A percentile compares a stretch with the other conserved stretches of the same genome.
Evolutionary conservation across 2,888 invertebrate species (phyloP).

Genomic region (Erebia epiphron): DNA sequence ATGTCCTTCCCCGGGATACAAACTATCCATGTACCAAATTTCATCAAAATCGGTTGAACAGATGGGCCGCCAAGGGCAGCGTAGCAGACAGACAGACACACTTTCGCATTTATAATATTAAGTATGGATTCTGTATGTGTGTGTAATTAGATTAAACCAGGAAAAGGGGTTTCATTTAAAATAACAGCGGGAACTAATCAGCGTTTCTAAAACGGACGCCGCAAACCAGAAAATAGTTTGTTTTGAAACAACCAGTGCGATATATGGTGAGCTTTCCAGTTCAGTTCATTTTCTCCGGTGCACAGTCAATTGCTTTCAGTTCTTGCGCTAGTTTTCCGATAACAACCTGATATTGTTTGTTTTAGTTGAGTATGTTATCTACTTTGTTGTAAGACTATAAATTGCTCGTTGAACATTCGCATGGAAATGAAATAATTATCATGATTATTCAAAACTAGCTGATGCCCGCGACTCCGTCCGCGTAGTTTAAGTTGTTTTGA

Average conservation of each 20-base stretch:
- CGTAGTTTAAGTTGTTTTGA: too few relatives aligned
- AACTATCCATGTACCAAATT: too few relatives aligned
- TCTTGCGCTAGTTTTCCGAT: constrained; percentile 1
- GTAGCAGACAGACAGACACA: too few relatives aligned
- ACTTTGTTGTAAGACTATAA: neutral
- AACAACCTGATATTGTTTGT: constrained; percentile 2
- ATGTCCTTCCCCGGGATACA: too few relatives aligned
- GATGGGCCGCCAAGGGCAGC: too few relatives aligned
- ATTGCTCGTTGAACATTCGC: neutral
- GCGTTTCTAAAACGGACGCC: neutral
- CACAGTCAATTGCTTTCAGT: constrained; percentile 8
- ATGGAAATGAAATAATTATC: neutral
- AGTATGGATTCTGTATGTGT: too few relatives aligned
- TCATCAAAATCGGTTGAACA: too few relatives aligned
- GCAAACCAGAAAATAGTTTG: neutral
- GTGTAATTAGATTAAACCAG: too few relatives aligned
- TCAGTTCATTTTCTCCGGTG: constrained; percentile 5
- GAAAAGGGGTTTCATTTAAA: neutral
- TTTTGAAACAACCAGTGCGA: neutral
- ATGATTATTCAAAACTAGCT: too few relatives aligned
- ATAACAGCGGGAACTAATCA: neutral
- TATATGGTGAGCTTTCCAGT: constrained; percentile 3
- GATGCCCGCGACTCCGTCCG: too few relatives aligned
- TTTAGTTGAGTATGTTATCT: neutral
- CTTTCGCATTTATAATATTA: too few relatives aligned